Evolutionary conservation across 1,140 invertebrate species (phyloP).

Genomic region (Heliconius himera): DNA sequence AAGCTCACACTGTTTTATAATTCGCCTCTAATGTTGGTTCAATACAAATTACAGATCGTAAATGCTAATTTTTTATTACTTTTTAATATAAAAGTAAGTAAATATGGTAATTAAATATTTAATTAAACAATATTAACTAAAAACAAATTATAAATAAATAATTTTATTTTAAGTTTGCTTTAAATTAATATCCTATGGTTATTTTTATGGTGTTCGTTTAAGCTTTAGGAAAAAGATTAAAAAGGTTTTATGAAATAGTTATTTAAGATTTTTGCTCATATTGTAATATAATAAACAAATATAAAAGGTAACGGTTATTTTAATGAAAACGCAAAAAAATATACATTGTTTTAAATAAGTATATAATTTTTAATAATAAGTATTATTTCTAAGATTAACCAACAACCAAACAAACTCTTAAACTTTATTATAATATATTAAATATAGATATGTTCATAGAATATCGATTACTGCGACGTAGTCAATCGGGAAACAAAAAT

Average conservation of each 20-base stretch:
- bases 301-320: too few species aligned
- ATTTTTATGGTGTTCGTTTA: neutral
- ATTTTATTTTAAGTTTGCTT: neutral
- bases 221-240: neutral
- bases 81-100: neutral
- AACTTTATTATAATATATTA: too few species aligned
- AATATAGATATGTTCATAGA: too few species aligned
- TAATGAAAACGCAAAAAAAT: too few species aligned
- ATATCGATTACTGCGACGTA: too few species aligned
- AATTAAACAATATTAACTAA: neutral
- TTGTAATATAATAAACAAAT: too few species aligned
- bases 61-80: neutral
- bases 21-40: conserved; percentile 1
- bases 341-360: too few species aligned
- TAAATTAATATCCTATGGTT: neutral
- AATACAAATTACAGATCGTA: neutral
- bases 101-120: conserved; percentile 1
- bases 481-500: too few species aligned
- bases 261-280: too few species aligned
- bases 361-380: too few species aligned
- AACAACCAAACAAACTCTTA: too few species aligned
- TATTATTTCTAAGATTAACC: too few species aligned
- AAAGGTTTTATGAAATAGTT: neutral
- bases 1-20: neutral
- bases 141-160: neutral